Percentiles rank a stretch among this genome's conserved stretches.
Conservation (phyloP, 1,140 invertebrate species). For the Orussus abietinus region DNA sequence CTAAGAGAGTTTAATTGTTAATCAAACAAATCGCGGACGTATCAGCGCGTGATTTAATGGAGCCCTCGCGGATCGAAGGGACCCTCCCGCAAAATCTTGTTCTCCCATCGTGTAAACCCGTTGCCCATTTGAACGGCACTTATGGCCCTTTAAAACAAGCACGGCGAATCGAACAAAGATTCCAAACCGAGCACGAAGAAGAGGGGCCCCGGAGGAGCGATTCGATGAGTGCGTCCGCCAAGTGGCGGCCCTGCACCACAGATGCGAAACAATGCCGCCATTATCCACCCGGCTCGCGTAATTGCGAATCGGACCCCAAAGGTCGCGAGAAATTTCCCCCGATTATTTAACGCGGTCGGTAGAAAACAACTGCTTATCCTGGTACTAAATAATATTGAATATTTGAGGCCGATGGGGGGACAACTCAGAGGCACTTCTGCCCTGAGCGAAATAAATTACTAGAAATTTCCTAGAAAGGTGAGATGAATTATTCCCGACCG, state of each 20-base stretch:
- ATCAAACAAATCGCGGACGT: no score
- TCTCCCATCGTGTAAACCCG: constrained; percentile 37
- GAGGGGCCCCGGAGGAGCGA: constrained; percentile 9
- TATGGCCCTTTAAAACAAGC: constrained; percentile 48
- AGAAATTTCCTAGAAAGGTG: no score
- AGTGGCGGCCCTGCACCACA: constrained; percentile 1
- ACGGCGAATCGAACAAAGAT: constrained; percentile 34
- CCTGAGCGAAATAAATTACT: no score
- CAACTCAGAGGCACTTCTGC: no score
- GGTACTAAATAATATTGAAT: not conserved
- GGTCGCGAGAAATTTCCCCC: constrained; percentile 25
- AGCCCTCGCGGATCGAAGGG: no score
- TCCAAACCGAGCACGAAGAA: constrained; percentile 15
- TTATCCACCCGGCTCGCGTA: not conserved
- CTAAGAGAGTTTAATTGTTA: no score
- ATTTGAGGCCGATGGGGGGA: no score
- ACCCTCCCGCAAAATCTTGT: no score
- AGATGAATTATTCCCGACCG: no score
- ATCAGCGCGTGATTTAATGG: no score
- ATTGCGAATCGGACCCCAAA: not conserved
- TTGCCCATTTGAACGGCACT: constrained; percentile 44
- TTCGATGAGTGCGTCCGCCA: constrained; percentile 3
- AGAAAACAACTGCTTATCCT: constrained; percentile 3
- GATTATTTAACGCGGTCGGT: constrained; percentile 20
- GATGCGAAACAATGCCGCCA: constrained; percentile 7